phyloP scores from a whole-genome alignment of 1,140 invertebrate genomes.

The Pteromalus puparum region DNA sequence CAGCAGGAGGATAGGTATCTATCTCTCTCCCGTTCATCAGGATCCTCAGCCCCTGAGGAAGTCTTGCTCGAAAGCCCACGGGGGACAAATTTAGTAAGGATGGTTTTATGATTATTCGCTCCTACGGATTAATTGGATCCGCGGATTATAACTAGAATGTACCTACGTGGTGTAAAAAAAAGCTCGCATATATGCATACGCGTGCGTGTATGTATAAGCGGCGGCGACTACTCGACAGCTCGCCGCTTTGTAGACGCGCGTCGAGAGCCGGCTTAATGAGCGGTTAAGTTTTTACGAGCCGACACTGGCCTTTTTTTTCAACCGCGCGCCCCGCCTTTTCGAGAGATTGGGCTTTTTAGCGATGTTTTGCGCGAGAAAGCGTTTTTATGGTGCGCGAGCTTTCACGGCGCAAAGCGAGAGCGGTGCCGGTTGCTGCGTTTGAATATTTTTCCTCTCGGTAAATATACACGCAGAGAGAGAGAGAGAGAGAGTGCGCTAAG shows the following conservation, averaged over 20 bases:
- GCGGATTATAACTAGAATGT: background rate
- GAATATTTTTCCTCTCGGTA: background rate
- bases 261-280: conserved; percentile 6
- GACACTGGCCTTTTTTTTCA: background rate
- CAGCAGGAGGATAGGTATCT: too few relatives aligned
- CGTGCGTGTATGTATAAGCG: background rate
- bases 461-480: too few relatives aligned
- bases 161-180: background rate
- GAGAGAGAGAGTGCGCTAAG: too few relatives aligned
- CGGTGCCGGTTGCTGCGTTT: too few relatives aligned
- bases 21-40: too few relatives aligned
- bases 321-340: background rate
- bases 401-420: background rate
- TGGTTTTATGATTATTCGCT: background rate
- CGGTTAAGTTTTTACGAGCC: conserved; percentile 13
- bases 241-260: background rate
- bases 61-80: background rate
- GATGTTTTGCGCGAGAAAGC: background rate
- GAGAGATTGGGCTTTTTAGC: background rate
- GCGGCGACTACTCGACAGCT: background rate
- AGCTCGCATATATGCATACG: background rate
- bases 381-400: background rate
- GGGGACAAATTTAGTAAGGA: background rate
- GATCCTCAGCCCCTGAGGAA: too few relatives aligned
- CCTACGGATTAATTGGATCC: background rate